Percentiles rank a stretch among this genome's conserved stretches.
Evolutionary conservation across 2,888 invertebrate species (phyloP).

Genomic region (Selenia dentaria): DNA sequence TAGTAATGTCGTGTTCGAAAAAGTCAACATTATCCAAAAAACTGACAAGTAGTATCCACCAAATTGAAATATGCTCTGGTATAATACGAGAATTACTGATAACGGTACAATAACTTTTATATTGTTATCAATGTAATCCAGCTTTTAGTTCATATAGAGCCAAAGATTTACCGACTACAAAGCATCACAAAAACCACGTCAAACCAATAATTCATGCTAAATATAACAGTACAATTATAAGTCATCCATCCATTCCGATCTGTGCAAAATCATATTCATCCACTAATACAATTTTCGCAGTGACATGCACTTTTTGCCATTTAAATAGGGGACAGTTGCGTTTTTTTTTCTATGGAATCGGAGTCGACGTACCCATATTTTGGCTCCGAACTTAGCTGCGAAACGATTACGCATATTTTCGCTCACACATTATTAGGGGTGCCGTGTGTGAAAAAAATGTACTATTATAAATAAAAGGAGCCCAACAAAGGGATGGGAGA

Average conservation of each 20-base stretch:
- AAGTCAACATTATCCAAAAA: no score
- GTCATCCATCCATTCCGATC: constrained; percentile 75
- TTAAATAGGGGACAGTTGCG: constrained; percentile 80
- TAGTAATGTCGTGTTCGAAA: no score
- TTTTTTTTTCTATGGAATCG: constrained; percentile 67
- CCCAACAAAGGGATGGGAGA: constrained; percentile 81
- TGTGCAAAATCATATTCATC: constrained; percentile 80
- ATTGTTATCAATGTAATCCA: constrained; percentile 13
- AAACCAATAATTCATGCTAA: constrained; percentile 83
- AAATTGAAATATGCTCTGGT: background rate
- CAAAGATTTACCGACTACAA: constrained; percentile 16
- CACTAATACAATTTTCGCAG: constrained; percentile 78
- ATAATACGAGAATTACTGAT: background rate
- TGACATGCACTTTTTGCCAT: constrained; percentile 84
- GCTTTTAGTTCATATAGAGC: constrained; percentile 9
- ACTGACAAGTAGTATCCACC: no score
- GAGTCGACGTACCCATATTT: constrained; percentile 48
- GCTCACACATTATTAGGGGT: constrained; percentile 82
- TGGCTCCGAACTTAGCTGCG: constrained; percentile 46
- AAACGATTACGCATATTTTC: constrained; percentile 81
- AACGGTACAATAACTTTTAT: constrained; percentile 5
- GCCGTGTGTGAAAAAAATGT: constrained; percentile 82
- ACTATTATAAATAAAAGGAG: constrained; percentile 82
- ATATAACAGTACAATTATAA: constrained; percentile 82
- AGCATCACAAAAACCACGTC: constrained; percentile 65